Evolutionary conservation across 92 coral and sea anemone genomes (phyloP).

Genomic region (Zoanthus solanderi): DNA sequence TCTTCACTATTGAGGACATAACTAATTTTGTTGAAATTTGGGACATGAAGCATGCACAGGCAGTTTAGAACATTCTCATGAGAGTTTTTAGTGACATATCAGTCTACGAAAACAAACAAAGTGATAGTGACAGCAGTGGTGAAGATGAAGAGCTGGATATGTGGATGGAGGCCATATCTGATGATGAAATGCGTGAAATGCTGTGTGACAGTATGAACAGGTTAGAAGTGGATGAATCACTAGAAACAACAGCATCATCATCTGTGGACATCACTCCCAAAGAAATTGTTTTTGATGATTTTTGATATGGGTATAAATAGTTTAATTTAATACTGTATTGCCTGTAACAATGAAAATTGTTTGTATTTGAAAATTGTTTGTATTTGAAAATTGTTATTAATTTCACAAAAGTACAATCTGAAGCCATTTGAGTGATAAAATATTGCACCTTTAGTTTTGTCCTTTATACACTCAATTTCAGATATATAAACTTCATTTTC

Average conservation of each 20-base stretch:
- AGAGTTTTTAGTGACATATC: too few relatives aligned
- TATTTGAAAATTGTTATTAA: too few relatives aligned
- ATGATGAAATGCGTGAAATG: not conserved
- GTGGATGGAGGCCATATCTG: not conserved
- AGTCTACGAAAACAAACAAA: too few relatives aligned
- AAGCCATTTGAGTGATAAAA: too few relatives aligned
- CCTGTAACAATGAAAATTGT: too few relatives aligned
- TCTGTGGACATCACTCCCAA: not conserved
- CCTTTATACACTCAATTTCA: too few relatives aligned
- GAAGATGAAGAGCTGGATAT: not conserved
- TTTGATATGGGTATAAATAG: not conserved
- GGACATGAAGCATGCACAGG: not conserved
- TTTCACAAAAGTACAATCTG: too few relatives aligned
- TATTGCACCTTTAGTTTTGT: too few relatives aligned
- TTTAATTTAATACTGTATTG: too few relatives aligned
- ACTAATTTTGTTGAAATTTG: conserved; percentile 32
- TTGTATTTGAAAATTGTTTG: too few relatives aligned
- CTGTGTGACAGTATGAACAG: not conserved
- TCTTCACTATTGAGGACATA: conserved; percentile 55
- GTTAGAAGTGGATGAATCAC: not conserved
- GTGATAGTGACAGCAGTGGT: too few relatives aligned
- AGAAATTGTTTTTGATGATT: not conserved
- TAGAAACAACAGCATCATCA: not conserved
- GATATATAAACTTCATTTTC: too few relatives aligned
- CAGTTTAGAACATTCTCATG: not conserved